phyloP scores from a whole-genome alignment of 2,113 vertebrate species.

The Ailurus styani region DNA sequence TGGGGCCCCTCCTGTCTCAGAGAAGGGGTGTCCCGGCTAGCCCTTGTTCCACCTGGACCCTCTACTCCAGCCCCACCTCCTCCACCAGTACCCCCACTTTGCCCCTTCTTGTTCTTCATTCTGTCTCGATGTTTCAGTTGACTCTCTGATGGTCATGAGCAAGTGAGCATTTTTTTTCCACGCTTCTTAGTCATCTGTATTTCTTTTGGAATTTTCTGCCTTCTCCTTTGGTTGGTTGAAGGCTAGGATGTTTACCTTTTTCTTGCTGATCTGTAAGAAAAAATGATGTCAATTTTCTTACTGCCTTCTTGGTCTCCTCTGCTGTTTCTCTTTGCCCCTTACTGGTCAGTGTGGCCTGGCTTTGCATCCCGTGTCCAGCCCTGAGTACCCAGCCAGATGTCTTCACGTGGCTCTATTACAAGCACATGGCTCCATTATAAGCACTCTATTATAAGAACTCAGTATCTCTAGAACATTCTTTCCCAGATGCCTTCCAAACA shows the following conservation, averaged over 20 bases:
- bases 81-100: neutral
- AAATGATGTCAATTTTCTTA: neutral
- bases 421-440: neutral
- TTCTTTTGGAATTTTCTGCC: neutral
- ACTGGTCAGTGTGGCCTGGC: neutral
- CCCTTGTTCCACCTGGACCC: neutral
- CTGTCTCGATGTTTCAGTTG: neutral
- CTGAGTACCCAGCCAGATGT: neutral
- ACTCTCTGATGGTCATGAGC: neutral
- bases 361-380: neutral
- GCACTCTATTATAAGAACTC: neutral
- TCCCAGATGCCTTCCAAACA: neutral
- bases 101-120: neutral
- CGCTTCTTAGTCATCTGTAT: neutral
- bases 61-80: neutral
- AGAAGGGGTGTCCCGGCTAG: neutral
- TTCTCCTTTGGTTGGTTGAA: neutral
- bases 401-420: neutral
- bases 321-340: neutral
- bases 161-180: neutral
- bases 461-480: neutral
- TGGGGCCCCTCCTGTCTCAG: neutral
- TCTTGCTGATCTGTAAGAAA: neutral
- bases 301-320: neutral
- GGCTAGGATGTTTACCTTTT: neutral